Evolutionary conservation across 1,140 invertebrate genomes (phyloP).

Genomic region (Holotrichia oblita): DNA sequence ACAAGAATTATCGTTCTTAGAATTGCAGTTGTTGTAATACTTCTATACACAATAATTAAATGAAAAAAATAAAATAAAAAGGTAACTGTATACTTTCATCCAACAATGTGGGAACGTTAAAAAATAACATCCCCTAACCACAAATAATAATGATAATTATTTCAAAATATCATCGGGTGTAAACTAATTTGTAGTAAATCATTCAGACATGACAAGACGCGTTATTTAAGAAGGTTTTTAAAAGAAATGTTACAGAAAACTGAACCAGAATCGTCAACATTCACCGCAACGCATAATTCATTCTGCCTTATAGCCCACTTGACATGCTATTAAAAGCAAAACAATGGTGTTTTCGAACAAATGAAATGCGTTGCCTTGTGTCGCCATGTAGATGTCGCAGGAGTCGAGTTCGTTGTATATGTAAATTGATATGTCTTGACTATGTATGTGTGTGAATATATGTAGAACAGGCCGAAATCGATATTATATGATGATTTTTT

Average conservation of each 20-base stretch:
- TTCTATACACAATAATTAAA: too few relatives aligned
- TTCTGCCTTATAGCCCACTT: neutral
- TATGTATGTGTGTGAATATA: neutral
- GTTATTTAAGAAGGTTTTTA: neutral
- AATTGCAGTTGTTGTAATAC: neutral
- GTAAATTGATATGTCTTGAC: neutral
- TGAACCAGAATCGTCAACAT: slow-evolving; percentile 18
- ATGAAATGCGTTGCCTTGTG: neutral
- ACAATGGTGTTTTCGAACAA: slow-evolving; percentile 5
- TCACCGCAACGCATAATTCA: slow-evolving; percentile 19
- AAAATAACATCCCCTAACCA: neutral
- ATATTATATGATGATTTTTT: neutral
- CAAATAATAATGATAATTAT: neutral
- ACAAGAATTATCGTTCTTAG: too few relatives aligned
- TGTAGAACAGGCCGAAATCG: neutral
- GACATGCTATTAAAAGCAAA: slow-evolving; percentile 29
- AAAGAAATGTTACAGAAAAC: neutral
- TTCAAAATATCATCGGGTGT: neutral
- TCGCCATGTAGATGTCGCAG: neutral
- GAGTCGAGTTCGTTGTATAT: neutral
- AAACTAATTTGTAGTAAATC: slow-evolving; percentile 34
- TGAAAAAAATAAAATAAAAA: too few relatives aligned
- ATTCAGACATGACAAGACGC: neutral
- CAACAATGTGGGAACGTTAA: too few relatives aligned
- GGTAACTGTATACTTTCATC: too few relatives aligned